These are phyloP conservation scores for Fistularia commersonii DNA, from an alignment of 2,797 vertebrate genomes.

Conservation along the genomic window DNA sequence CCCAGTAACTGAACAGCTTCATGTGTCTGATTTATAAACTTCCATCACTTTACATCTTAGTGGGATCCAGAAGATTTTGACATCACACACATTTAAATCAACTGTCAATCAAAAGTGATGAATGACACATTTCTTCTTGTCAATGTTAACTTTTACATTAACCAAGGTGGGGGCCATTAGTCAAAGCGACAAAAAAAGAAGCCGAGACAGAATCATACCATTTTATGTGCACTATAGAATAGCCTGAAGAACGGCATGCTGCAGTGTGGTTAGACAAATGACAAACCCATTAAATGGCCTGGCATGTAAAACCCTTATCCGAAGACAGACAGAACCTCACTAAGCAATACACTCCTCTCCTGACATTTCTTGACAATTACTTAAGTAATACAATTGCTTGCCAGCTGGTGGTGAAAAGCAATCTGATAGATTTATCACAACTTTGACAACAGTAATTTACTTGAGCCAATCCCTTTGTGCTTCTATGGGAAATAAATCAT, in stretches of 20 bases:
- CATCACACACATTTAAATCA: background rate
- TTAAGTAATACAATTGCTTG: conserved; percentile 66
- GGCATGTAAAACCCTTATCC: conserved; percentile 31
- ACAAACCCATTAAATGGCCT: conserved; percentile 34
- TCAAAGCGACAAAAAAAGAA: too few species aligned
- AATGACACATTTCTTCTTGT: conserved; percentile 4
- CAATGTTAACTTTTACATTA: too few species aligned
- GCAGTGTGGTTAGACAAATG: conserved; percentile 28
- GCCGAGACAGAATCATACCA: too few species aligned
- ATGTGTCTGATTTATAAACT: background rate
- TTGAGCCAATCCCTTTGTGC: conserved; percentile 54
- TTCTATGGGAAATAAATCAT: conserved; percentile 65
- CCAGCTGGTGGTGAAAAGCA: conserved; percentile 65
- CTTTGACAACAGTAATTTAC: conserved; percentile 75
- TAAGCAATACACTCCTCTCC: conserved; percentile 41
- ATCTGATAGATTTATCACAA: conserved; percentile 73
- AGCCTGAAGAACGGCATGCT: conserved; percentile 6
- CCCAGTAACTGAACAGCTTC: conserved; percentile 8
- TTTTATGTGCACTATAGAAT: too few species aligned
- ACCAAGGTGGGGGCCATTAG: too few species aligned
- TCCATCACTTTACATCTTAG: too few species aligned
- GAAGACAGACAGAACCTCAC: conserved; percentile 40
- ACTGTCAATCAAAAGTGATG: conserved; percentile 7
- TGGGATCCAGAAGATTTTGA: too few species aligned
- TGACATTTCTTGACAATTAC: conserved; percentile 67